phyloP scores from a whole-genome alignment of 1,140 invertebrate species.

The Stegodyphus mimosarum region DNA sequence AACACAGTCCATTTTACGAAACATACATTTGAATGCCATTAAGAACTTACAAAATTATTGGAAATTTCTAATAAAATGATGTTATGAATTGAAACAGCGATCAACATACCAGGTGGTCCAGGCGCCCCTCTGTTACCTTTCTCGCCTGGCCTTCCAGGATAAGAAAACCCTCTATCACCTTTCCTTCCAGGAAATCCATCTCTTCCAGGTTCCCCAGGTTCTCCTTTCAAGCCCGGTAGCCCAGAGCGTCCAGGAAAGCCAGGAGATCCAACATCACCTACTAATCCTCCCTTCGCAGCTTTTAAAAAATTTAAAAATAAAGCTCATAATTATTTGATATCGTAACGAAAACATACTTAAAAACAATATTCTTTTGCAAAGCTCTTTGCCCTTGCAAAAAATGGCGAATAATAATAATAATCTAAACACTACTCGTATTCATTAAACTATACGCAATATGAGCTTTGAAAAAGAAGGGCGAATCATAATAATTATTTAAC shows the following conservation, averaged over 20 bases:
- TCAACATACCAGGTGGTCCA: constrained; percentile 47
- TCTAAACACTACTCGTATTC: too few relatives aligned
- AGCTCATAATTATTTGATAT: too few relatives aligned
- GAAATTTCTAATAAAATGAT: neutral
- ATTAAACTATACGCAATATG: too few relatives aligned
- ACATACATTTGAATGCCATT: too few relatives aligned
- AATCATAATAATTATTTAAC: too few relatives aligned
- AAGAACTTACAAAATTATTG: neutral
- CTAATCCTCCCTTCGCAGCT: constrained; percentile 11
- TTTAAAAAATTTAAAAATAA: neutral
- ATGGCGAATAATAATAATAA: too few relatives aligned
- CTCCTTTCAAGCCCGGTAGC: constrained; percentile 31
- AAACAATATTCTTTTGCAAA: too few relatives aligned
- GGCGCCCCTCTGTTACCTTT: constrained; percentile 49
- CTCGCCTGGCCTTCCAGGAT: constrained; percentile 73
- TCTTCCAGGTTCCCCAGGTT: constrained; percentile 71
- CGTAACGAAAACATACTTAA: too few relatives aligned
- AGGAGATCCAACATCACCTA: constrained; percentile 57
- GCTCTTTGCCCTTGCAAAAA: too few relatives aligned
- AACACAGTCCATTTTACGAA: too few relatives aligned
- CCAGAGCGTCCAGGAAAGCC: constrained; percentile 66
- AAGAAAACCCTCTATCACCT: constrained; percentile 26
- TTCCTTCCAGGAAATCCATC: constrained; percentile 29
- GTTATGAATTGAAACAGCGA: too few relatives aligned
- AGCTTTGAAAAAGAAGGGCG: too few relatives aligned